phyloP scores from a whole-genome alignment of 2,797 vertebrate genomes.

The Hoplostethus atlanticus region DNA sequence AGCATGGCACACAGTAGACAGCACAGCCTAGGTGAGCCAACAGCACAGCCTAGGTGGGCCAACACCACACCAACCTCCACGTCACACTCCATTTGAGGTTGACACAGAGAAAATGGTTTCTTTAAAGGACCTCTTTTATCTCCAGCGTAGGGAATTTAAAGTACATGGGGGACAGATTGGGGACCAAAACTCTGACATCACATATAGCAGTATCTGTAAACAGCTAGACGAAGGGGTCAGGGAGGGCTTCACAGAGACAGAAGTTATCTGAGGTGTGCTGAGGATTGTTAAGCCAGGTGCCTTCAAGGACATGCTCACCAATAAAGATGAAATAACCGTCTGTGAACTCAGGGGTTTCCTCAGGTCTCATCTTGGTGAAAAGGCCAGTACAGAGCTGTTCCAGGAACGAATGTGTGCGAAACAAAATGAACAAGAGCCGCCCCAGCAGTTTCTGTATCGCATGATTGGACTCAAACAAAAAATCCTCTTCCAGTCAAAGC shows the following conservation, averaged over 20 bases:
- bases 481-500: neutral
- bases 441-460: neutral
- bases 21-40: neutral
- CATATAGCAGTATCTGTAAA: slow-evolving; percentile 17
- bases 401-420: slow-evolving; percentile 22
- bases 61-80: neutral
- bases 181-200: slow-evolving; percentile 44
- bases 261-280: neutral
- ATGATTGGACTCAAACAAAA: slow-evolving; percentile 13
- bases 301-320: slow-evolving; percentile 17
- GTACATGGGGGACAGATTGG: slow-evolving; percentile 30
- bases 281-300: neutral
- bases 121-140: slow-evolving; percentile 12
- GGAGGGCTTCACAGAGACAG: slow-evolving; percentile 24
- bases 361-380: slow-evolving; percentile 19
- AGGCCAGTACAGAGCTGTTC: slow-evolving; percentile 21
- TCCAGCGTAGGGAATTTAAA: slow-evolving; percentile 34
- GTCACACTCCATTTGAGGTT: neutral
- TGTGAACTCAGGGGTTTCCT: slow-evolving; percentile 20
- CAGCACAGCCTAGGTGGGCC: no score
- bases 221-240: slow-evolving; percentile 34
- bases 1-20: neutral
- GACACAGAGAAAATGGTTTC: neutral
- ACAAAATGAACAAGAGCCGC: slow-evolving; percentile 2
- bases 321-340: slow-evolving; percentile 12